A percentile compares a stretch with the other conserved stretches of the same genome.
Conservation (phyloP, 2,797 vertebrate genomes). For the Botia almorhae region DNA sequence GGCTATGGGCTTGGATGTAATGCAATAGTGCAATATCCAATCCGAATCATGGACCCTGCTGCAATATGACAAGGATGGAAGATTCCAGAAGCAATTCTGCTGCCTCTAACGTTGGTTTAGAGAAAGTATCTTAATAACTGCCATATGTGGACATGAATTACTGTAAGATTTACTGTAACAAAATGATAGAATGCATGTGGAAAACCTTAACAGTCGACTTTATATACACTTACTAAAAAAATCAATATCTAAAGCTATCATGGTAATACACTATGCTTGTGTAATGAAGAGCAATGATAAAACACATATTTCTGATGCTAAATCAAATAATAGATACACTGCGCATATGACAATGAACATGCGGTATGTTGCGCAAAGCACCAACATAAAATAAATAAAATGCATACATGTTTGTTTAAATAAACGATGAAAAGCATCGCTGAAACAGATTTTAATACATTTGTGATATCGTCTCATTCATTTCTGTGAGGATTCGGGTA, state of each 20-base stretch:
- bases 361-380: too few relatives aligned
- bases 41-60: conserved; percentile 82
- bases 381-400: not conserved
- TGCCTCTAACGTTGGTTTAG: conserved; percentile 90
- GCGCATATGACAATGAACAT: not conserved
- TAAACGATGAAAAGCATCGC: not conserved
- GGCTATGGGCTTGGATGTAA: conserved; percentile 35
- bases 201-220: not conserved
- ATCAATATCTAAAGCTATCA: not conserved
- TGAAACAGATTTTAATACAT: conserved; percentile 8
- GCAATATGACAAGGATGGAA: conserved; percentile 99
- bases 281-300: not conserved
- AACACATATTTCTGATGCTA: not conserved
- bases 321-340: not conserved
- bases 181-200: not conserved
- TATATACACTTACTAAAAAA: not conserved
- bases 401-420: not conserved
- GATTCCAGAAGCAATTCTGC: conserved; percentile 92
- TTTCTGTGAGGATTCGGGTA: conserved; percentile 59
- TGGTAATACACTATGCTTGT: not conserved
- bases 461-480: conserved; percentile 51
- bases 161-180: not conserved
- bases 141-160: conserved; percentile 30
- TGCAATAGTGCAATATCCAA: conserved; percentile 47
- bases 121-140: conserved; percentile 68